phyloP scores from a whole-genome alignment of 2,888 invertebrate species.

The Trypoxylon attenuatum region DNA sequence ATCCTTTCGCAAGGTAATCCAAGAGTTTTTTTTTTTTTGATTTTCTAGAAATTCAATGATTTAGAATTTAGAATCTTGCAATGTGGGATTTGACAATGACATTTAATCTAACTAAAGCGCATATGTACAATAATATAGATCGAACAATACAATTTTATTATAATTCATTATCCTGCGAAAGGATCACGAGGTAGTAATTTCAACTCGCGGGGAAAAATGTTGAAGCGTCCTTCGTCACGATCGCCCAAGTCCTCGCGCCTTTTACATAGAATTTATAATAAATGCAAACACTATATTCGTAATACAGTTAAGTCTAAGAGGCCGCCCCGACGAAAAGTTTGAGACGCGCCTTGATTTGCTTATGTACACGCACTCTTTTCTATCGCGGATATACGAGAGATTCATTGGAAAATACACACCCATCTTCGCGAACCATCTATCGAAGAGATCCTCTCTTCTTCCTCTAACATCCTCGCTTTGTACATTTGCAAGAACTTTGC shows the following conservation, averaged over 20 bases:
- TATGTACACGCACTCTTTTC: slow-evolving; percentile 33
- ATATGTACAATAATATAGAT: too few species aligned
- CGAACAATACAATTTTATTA: too few species aligned
- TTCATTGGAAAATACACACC: slow-evolving; percentile 12
- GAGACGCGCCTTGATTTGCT: slow-evolving; percentile 7
- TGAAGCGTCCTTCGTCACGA: slow-evolving; percentile 28
- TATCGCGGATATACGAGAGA: slow-evolving; percentile 2
- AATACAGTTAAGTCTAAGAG: slow-evolving; percentile 46
- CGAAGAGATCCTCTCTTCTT: neutral
- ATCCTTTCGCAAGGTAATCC: too few species aligned
- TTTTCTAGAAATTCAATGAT: too few species aligned
- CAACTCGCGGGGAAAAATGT: neutral
- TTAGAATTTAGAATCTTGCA: too few species aligned
- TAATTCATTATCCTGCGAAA: slow-evolving; percentile 1
- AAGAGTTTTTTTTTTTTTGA: too few species aligned
- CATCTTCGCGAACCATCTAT: neutral
- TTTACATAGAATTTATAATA: slow-evolving; percentile 67
- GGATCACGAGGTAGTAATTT: neutral
- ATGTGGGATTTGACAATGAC: neutral
- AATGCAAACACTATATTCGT: slow-evolving; percentile 64
- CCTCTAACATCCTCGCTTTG: neutral
- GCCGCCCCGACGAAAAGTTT: slow-evolving; percentile 15
- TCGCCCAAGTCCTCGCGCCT: slow-evolving; percentile 26
- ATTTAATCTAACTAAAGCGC: neutral
- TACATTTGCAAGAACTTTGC: slow-evolving; percentile 15